Conservation (phyloP, 2,113 vertebrate species). For the Apaloderma vittatum region DNA sequence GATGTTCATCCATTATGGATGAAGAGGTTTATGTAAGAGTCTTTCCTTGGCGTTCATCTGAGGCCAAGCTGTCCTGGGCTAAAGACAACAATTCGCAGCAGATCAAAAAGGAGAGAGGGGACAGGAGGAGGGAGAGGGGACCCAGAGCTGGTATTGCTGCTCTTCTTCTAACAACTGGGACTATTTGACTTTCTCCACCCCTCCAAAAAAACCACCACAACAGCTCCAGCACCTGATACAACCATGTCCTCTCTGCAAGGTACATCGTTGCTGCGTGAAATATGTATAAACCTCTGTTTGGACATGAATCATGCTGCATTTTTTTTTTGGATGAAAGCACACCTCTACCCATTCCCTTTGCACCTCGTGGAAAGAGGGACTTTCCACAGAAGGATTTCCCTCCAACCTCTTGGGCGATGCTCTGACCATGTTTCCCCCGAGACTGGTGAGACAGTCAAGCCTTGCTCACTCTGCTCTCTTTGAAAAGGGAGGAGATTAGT, state of each 20-base stretch:
- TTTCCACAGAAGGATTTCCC: background rate
- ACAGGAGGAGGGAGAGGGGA: background rate
- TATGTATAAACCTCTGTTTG: background rate
- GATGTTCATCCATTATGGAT: slow-evolving; percentile 74
- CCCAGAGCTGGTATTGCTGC: rapidly evolving
- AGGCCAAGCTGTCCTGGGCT: slow-evolving; percentile 51
- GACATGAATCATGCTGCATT: background rate
- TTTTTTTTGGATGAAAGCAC: background rate
- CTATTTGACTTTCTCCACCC: background rate
- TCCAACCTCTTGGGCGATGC: background rate
- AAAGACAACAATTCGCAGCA: background rate
- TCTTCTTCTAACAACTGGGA: background rate
- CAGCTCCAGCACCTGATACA: background rate
- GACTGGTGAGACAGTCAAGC: background rate
- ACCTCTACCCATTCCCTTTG: background rate
- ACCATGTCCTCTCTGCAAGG: background rate
- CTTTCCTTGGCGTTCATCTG: slow-evolving; percentile 51
- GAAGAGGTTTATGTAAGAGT: slow-evolving; percentile 68
- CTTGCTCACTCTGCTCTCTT: background rate
- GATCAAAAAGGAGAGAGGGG: background rate
- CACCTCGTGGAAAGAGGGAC: background rate
- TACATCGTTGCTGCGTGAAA: slow-evolving; percentile 12
- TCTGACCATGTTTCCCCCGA: background rate
- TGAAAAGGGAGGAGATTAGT: slow-evolving; percentile 3
- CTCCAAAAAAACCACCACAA: background rate